Evolutionary conservation across 2,113 vertebrate genomes (phyloP).

Genomic region (Oostethus manadensis): DNA sequence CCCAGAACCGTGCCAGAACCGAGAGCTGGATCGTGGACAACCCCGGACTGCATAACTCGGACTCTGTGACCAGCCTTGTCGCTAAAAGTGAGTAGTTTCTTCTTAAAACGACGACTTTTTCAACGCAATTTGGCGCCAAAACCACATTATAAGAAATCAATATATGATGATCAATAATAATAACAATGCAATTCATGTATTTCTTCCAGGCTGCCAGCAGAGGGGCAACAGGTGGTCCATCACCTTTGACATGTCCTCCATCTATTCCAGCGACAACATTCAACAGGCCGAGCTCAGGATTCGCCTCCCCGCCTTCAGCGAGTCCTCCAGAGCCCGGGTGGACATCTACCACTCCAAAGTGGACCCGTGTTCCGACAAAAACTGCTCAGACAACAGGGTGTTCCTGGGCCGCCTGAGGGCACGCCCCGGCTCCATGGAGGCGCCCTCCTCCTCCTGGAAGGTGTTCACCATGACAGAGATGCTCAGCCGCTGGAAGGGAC

Average conservation of each 20-base stretch:
- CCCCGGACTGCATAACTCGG: constrained; percentile 63
- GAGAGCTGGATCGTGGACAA: constrained; percentile 41
- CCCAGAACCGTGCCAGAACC: constrained; percentile 35
- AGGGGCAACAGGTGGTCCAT: constrained; percentile 71
- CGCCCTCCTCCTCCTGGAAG: constrained; percentile 68
- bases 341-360: constrained; percentile 74
- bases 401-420: constrained; percentile 71
- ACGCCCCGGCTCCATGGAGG: constrained; percentile 29
- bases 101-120: background rate
- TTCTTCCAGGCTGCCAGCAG: constrained; percentile 70
- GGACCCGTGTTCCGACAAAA: constrained; percentile 16
- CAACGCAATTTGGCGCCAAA: background rate
- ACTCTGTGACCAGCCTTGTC: constrained; percentile 75
- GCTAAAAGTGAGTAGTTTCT: constrained; percentile 75
- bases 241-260: constrained; percentile 82
- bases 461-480: constrained; percentile 77
- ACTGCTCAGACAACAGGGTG: constrained; percentile 55
- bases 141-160: too few relatives aligned
- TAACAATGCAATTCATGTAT: background rate
- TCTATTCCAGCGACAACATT: constrained; percentile 71
- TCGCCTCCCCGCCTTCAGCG: constrained; percentile 54
- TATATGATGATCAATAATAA: too few relatives aligned
- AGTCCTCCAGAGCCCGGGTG: constrained; percentile 50
- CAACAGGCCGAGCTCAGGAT: constrained; percentile 77
- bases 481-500: constrained; percentile 73